A percentile compares a stretch with the other conserved stretches of the same genome.
phyloP scores from a whole-genome alignment of 2,797 vertebrate species.

The Syngnathus rostellatus region DNA sequence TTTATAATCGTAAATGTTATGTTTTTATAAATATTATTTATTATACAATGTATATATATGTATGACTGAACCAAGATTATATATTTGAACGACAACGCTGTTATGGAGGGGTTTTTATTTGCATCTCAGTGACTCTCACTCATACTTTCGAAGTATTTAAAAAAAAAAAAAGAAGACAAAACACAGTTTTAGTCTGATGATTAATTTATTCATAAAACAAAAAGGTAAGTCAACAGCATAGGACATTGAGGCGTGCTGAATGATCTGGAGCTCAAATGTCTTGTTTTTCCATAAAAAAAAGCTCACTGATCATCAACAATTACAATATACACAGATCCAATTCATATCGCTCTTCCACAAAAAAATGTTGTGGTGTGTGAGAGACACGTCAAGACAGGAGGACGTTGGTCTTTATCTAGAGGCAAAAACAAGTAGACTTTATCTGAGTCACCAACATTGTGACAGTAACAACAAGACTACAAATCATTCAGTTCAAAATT shows the following conservation, averaged over 20 bases:
- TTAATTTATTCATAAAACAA: constrained; percentile 1
- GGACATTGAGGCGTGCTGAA: neutral
- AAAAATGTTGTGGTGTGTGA: neutral
- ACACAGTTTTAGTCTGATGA: neutral
- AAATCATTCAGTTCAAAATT: neutral
- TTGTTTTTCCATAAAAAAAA: neutral
- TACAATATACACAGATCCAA: neutral
- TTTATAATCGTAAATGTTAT: constrained; percentile 98
- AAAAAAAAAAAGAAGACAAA: neutral
- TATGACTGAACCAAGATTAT: constrained; percentile 99
- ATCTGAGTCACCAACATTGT: neutral
- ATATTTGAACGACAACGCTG: constrained; percentile 94
- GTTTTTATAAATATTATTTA: constrained; percentile 99
- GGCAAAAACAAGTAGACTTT: neutral
- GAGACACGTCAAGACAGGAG: neutral
- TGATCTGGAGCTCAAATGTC: neutral
- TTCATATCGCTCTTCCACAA: neutral
- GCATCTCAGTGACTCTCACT: neutral
- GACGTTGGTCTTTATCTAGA: neutral
- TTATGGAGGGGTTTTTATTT: constrained; percentile 17
- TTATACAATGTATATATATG: constrained; percentile 99
- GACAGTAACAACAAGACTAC: neutral
- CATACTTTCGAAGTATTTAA: neutral
- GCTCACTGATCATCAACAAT: neutral
- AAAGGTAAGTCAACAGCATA: neutral